These are phyloP conservation scores for Antheraea assamensis DNA, from an alignment of 2,888 invertebrate species.

Conservation along the genomic window DNA sequence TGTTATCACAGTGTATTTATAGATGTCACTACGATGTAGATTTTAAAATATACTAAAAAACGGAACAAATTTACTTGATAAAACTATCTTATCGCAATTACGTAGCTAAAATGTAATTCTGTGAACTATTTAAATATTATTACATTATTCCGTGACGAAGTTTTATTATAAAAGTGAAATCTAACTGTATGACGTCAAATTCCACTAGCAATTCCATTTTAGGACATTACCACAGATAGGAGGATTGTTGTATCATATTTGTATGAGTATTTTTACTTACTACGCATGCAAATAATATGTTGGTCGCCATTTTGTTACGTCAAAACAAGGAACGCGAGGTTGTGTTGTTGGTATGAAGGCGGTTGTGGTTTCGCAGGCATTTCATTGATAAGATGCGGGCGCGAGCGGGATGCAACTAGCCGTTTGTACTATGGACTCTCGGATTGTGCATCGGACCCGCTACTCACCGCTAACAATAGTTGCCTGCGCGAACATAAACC, in stretches of 20 bases:
- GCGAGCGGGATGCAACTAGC: constrained; percentile 70
- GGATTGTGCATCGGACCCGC: constrained; percentile 26
- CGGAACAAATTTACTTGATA: not conserved
- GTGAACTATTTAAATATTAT: not conserved
- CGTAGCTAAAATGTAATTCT: not conserved
- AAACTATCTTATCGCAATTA: not conserved
- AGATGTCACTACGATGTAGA: not conserved
- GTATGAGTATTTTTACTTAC: constrained; percentile 40
- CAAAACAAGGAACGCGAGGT: constrained; percentile 70
- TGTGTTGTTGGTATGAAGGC: constrained; percentile 58
- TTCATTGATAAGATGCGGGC: constrained; percentile 76
- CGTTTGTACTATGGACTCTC: constrained; percentile 43
- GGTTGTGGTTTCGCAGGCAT: constrained; percentile 63
- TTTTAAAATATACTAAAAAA: not conserved
- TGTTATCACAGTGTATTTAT: not conserved
- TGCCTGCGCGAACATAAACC: constrained; percentile 29
- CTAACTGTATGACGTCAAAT: not conserved
- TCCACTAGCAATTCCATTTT: not conserved
- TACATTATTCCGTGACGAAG: not conserved
- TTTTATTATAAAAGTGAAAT: not conserved
- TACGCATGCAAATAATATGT: constrained; percentile 37
- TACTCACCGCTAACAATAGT: constrained; percentile 41
- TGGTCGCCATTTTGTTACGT: constrained; percentile 76
- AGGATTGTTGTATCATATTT: not conserved
- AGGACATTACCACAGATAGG: not conserved